Evolutionary conservation across 2,797 vertebrate species (phyloP), one percentile per base, ranked within the genome.

Genomic region (Carapus acus): DNA sequence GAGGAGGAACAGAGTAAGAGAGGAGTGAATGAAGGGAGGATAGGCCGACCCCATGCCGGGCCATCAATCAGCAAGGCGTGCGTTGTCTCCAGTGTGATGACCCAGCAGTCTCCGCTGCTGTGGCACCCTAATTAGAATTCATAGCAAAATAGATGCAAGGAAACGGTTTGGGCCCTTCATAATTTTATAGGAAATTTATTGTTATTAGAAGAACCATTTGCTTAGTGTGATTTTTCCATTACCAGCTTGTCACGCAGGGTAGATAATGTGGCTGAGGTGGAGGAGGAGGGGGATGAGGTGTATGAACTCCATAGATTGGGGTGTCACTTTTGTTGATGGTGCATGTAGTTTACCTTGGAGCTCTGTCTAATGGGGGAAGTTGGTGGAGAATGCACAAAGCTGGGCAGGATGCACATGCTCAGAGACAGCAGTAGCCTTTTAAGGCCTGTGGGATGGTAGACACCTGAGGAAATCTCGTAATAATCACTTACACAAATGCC

Each of bases 131-230:
- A 96, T 97, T 97, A 94, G 90, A 95, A 98, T 97, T 96, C 94
- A 96, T 96, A 91, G 91, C 91, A 91, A 94, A 95, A 92, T 91
- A 93, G 92, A 95, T 94, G 91, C 92, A 90, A 93, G 94, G 92
- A 96, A 95, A 91, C 91, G 33, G 90, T 91, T 91, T 89, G 90
- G 92, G 90, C 89, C 91, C 91, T 90, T 94, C 92, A 93, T 97
- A 94, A 96, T 96, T 95, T 94, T 94, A 90, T 91, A 93, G 91
- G 91, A 93, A 96, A 96, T 98, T 91, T 95, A 97, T 98, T 95
- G 92, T 98, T 97, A 96, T 97, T 98, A 97, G 92, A 91, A 89
- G 90, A 97, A 90, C 93, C 93, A 98, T 98, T 98, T 97, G 93
- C 94, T 94, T 96, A 92, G 93, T 91, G 94, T 94, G 92, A 93